Percentiles rank a stretch among this genome's conserved stretches.
phyloP scores from a whole-genome alignment of 2,888 invertebrate species.

The Sphaerophoria rueppellii region DNA sequence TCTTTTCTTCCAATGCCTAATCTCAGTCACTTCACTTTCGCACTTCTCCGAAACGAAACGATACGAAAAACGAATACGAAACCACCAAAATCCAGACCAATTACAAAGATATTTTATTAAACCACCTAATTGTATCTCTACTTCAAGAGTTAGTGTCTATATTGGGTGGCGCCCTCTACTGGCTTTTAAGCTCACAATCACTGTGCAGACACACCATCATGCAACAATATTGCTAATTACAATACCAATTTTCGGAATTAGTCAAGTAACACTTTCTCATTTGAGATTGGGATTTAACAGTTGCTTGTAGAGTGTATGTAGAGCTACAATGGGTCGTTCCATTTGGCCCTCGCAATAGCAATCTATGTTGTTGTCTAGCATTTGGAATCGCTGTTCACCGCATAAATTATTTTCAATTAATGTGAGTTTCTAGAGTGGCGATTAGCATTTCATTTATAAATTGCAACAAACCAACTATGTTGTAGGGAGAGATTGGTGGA shows the following conservation, averaged over 20 bases:
- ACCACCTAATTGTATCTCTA: constrained; percentile 58
- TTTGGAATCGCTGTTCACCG: constrained; percentile 31
- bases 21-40: not conserved
- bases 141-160: not conserved
- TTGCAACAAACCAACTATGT: constrained; percentile 15
- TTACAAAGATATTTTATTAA: constrained; percentile 68
- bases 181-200: constrained; percentile 28
- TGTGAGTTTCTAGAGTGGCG: constrained; percentile 60
- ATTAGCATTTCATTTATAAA: constrained; percentile 67
- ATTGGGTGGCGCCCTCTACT: not conserved
- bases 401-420: constrained; percentile 69
- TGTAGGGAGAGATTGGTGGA: not conserved
- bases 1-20: not conserved
- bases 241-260: constrained; percentile 73
- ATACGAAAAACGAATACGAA: constrained; percentile 10
- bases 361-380: not conserved
- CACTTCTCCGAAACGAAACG: constrained; percentile 9
- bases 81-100: constrained; percentile 48
- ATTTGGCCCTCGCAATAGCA: constrained; percentile 17
- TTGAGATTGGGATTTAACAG: constrained; percentile 32
- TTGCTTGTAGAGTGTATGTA: too few relatives aligned
- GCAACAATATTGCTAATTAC: constrained; percentile 69
- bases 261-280: constrained; percentile 70
- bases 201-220: constrained; percentile 29
- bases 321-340: constrained; percentile 38